These are phyloP conservation scores for Venusia cambrica DNA, from an alignment of 2,888 invertebrate species.

Conservation along the genomic window DNA sequence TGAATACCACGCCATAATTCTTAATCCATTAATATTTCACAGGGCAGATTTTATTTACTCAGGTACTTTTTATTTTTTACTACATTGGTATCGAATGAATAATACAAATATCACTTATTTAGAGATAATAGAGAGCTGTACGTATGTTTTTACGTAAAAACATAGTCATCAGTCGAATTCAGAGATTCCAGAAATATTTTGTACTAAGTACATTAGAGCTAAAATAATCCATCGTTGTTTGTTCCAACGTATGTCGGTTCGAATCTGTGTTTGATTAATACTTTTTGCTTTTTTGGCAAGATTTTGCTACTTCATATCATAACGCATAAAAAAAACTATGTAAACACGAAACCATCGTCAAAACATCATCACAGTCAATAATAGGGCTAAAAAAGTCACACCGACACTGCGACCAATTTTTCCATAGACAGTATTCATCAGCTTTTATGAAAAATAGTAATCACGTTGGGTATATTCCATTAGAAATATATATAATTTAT, in stretches of 20 bases:
- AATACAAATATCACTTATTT: slow-evolving; percentile 13
- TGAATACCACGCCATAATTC: no score
- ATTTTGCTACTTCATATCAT: slow-evolving; percentile 11
- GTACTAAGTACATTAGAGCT: slow-evolving; percentile 4
- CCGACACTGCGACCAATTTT: slow-evolving; percentile 33
- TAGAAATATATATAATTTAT: no score
- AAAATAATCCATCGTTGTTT: no score
- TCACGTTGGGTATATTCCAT: neutral
- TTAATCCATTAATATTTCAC: no score
- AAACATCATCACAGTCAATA: slow-evolving; percentile 50
- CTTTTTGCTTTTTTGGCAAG: slow-evolving; percentile 18
- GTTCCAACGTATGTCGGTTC: slow-evolving; percentile 1
- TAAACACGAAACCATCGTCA: slow-evolving; percentile 26
- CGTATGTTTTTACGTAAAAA: slow-evolving; percentile 28
- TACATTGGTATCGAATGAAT: slow-evolving; percentile 1
- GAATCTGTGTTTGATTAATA: slow-evolving; percentile 1
- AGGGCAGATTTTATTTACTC: no score
- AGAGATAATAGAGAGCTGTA: slow-evolving; percentile 27
- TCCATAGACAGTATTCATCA: slow-evolving; percentile 18
- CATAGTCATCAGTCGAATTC: slow-evolving; percentile 23
- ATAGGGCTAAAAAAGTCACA: slow-evolving; percentile 36
- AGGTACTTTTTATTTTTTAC: no score
- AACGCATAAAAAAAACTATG: no score
- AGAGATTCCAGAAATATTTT: no score
- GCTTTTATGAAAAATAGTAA: slow-evolving; percentile 14